These are phyloP conservation scores for Drosophila athabasca DNA, from an alignment of 1,140 invertebrate genomes.

Conservation along the genomic window DNA sequence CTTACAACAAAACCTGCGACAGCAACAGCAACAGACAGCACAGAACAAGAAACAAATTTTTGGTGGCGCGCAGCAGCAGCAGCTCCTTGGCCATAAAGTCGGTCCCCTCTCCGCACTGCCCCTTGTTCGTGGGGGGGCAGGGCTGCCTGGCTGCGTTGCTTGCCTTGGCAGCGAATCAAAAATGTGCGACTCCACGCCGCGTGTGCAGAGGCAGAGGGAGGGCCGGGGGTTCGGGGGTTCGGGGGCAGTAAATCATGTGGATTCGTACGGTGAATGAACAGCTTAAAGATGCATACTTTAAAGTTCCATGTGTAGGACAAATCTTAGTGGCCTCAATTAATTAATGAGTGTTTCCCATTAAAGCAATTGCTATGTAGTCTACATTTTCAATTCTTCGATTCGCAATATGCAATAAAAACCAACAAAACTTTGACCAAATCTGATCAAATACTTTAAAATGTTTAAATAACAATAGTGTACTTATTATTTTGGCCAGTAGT, in stretches of 20 bases:
- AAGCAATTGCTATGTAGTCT: no score
- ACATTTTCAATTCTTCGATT: no score
- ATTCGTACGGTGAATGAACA: constrained; percentile 8
- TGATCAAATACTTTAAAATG: no score
- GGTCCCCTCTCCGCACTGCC: background rate
- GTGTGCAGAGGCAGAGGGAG: background rate
- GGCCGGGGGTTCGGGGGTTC: constrained; percentile 1
- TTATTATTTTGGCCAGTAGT: no score
- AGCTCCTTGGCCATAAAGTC: constrained; percentile 40
- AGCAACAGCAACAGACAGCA: constrained; percentile 44
- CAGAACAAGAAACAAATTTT: constrained; percentile 67
- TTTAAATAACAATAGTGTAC: no score
- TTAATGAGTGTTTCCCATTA: no score
- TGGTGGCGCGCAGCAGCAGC: constrained; percentile 18
- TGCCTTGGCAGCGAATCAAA: constrained; percentile 63
- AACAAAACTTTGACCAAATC: no score
- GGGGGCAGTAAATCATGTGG: constrained; percentile 26
- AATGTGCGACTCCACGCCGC: constrained; percentile 32
- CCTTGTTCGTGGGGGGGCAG: background rate
- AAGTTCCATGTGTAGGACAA: background rate
- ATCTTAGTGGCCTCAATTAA: no score
- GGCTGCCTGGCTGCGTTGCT: constrained; percentile 4
- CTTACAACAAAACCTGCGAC: constrained; percentile 58
- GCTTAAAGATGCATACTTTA: constrained; percentile 10
- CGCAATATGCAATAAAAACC: no score